Percentiles rank a stretch among this genome's conserved stretches.
These are phyloP conservation scores for Microctenopoma steveboyesi DNA, from an alignment of 2,797 vertebrate species.

Conservation along the genomic window DNA sequence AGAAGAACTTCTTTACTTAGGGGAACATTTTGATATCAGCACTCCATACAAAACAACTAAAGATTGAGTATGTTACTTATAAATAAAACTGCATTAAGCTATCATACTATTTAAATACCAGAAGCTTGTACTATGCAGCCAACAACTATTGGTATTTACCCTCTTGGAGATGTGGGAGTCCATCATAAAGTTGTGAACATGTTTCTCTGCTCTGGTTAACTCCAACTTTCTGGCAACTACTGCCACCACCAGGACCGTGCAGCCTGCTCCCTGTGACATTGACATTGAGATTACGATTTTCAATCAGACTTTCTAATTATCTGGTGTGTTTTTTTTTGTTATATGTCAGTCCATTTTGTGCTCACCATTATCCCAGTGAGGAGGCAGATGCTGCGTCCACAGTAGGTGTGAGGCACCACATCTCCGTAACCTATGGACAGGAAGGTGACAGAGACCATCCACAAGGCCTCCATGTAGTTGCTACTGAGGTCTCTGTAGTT, in stretches of 20 bases:
- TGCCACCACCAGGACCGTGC: conserved; percentile 93
- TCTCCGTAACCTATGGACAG: conserved; percentile 95
- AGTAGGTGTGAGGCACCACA: conserved; percentile 97
- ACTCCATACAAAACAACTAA: background rate
- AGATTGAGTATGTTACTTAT: background rate
- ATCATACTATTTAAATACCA: background rate
- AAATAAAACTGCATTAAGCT: background rate
- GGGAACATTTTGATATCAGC: background rate
- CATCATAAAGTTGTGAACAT: conserved; percentile 98
- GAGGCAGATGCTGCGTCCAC: conserved; percentile 93
- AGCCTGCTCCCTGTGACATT: conserved; percentile 86
- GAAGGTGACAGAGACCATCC: conserved; percentile 98
- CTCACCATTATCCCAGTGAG: conserved; percentile 96
- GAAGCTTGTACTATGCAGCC: background rate
- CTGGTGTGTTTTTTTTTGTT: background rate
- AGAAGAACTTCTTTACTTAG: background rate
- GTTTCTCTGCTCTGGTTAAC: conserved; percentile 93
- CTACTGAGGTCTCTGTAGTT: conserved; percentile 95
- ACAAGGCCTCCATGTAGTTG: conserved; percentile 97
- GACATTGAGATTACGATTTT: background rate
- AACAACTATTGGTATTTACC: conserved; percentile 76
- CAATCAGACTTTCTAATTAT: background rate
- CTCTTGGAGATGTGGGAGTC: conserved; percentile 93
- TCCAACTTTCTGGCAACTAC: conserved; percentile 96
- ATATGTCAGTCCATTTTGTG: background rate